Evolutionary conservation across 2,113 vertebrate genomes (phyloP), one percentile per base, ranked within the genome.

Genomic region (Phyllostomus discolor): DNA sequence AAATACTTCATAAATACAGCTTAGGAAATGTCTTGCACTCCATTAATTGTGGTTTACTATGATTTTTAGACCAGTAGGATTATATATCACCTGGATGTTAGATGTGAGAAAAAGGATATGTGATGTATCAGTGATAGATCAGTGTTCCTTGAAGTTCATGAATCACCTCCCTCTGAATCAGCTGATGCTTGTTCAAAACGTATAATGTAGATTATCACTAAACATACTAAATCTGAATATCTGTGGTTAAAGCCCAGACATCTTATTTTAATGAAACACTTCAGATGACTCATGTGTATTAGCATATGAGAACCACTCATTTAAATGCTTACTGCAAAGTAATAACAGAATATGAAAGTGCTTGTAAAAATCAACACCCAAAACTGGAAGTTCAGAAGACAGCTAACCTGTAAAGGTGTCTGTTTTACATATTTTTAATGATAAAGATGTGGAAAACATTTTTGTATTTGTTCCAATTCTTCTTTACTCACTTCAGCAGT

Each of bases 371-470:
- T 52, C 28, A 90, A 28, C 33, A 81, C 35, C 73, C 2, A 38
- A 38, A 82, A 41, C 22, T 95, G 43, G 14, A 95, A 87, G n/a
- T 69, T 88, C 22, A 94, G 81, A 92, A 92, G 64, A 96, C 91
- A 59, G 24, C 19, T 73, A 83, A 82, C 41, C 52, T 88, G 8
- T 95, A 81, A 85, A 80, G 24, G 6, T 88, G 35, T 69, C 41
- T 94, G 54, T 70, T 97, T 87, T 83, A 84, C 89, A 2, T 73
- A 54, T 96, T 88, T 46, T 89, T 87, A 88, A 72, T 46, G n/a
- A 81, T 52, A 70, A 69, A 84, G 31, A 83, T 64, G 8, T 90
- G n/a, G 70, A 75, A 81, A 94, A 75, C 4, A 9, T 89, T 88
- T 96, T 87, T 72, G 22, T 94, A 70, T 54, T 93, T 12, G 4